Percentiles rank a stretch among this genome's conserved stretches.
Evolutionary conservation across 2,888 invertebrate species (phyloP).

Genomic region (Acrobasis consociella): DNA sequence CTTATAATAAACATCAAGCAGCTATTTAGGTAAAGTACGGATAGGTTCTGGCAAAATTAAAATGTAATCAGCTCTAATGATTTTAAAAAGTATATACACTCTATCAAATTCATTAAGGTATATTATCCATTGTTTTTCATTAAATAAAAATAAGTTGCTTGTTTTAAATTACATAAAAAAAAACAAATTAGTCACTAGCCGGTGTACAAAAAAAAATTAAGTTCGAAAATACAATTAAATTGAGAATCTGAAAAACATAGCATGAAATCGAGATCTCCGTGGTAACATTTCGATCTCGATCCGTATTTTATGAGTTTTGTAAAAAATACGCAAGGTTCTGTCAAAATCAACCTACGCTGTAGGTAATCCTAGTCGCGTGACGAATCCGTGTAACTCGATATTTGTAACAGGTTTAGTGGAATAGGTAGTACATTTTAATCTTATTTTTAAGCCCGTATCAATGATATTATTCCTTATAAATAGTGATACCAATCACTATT

Average conservation of each 20-base stretch:
- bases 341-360: constrained; percentile 13
- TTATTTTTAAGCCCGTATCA: not conserved
- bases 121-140: too few species aligned
- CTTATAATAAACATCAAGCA: too few species aligned
- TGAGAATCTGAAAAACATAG: constrained; percentile 1
- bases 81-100: too few species aligned
- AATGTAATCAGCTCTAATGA: too few species aligned
- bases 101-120: too few species aligned
- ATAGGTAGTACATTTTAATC: not conserved
- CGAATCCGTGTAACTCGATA: constrained; percentile 12
- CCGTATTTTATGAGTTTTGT: constrained; percentile 12
- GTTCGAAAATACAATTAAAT: not conserved
- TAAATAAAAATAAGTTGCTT: too few species aligned
- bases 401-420: not conserved
- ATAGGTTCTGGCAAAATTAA: too few species aligned
- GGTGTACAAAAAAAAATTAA: not conserved
- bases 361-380: constrained; percentile 6
- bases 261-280: constrained; percentile 57
- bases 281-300: constrained; percentile 43
- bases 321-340: constrained; percentile 23
- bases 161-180: too few species aligned
- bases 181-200: too few species aligned
- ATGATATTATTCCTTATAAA: too few species aligned
- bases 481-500: too few species aligned
- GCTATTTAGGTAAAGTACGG: too few species aligned